Base-by-base conservation (phyloP, 2,797 vertebrate species). In the Paratrypauchen microcephalus region DNA sequence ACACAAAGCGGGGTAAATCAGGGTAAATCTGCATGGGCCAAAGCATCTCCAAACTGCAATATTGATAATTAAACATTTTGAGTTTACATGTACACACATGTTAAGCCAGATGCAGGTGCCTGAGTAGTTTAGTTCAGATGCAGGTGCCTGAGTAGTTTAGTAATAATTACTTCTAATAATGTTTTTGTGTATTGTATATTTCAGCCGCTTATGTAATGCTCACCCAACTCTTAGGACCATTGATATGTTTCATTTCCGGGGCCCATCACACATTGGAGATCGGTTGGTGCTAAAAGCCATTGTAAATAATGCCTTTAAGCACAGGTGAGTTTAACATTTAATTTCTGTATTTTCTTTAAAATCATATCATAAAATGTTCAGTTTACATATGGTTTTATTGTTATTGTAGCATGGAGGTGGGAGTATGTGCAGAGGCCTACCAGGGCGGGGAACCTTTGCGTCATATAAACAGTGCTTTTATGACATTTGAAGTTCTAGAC, bases 181-280 rank as follows among this genome's bases (percentile, higher is more conserved):
- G 16, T 28, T 0, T 15, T 26, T 47, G n/a, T 72, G 16, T 3
- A 2, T 71, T 61, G 3, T 23, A 67, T 36, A n/a, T 71, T 75
- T 2, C 67, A 99, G 97, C 74, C 97, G 96, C 4, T 90, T 99
- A 72, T 98, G 96, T 87, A 95, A 92, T 0, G 94, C 94, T 66
- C 94, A 96, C 78, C 96, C 97, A 28, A 98, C 95, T 0, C 89
- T 99, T 81, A 94, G 91, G 79, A 87, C 91, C 79, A 98, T 99
- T 0, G 97, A 99, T 90, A 99, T 99, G 97, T 99, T 99, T 88
- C 97, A 98, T 84, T 99, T 99, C 54, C 94, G 96, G 19, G 97
- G 95, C 15, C 97, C 97, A 0, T 99, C 97, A 0, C 96, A 98
- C 56, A 96, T 99, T 0, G 97, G 97, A 4, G 97, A 99, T 81